Evolutionary conservation across 2,113 vertebrate genomes (phyloP).

Genomic region (Lophochroa leadbeateri): DNA sequence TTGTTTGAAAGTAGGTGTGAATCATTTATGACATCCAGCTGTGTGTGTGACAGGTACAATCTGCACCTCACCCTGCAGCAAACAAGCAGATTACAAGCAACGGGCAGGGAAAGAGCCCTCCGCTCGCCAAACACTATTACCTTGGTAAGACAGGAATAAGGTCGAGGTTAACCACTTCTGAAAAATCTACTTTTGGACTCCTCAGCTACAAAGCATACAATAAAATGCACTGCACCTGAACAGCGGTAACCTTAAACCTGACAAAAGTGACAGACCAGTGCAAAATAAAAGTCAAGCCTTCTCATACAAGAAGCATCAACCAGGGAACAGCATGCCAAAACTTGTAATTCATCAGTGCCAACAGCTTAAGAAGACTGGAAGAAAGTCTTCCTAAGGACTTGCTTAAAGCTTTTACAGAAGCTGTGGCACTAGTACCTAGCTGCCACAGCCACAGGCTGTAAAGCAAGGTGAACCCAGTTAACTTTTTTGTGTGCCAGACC

Average conservation of each 20-base stretch:
- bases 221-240: not conserved
- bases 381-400: not conserved
- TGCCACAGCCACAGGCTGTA: not conserved
- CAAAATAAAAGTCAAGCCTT: not conserved
- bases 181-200: not conserved
- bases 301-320: not conserved
- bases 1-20: conserved; percentile 38
- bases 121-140: not conserved
- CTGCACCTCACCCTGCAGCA: not conserved
- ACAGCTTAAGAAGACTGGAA: not conserved
- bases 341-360: not conserved
- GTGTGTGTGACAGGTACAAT: conserved; percentile 9
- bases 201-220: not conserved
- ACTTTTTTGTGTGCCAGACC: not conserved
- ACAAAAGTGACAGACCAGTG: not conserved
- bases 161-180: conserved; percentile 11
- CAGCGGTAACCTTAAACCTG: not conserved
- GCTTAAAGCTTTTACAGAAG: not conserved
- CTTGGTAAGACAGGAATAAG: conserved; percentile 5
- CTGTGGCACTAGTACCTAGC: not conserved
- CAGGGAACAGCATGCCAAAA: not conserved
- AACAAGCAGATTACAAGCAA: conserved; percentile 23
- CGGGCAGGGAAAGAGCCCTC: not conserved
- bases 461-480: not conserved
- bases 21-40: conserved; percentile 50